Evolutionary conservation across 2,797 vertebrate species (phyloP), one percentile per base, ranked within the genome.

Genomic region (Dipus sagitta): DNA sequence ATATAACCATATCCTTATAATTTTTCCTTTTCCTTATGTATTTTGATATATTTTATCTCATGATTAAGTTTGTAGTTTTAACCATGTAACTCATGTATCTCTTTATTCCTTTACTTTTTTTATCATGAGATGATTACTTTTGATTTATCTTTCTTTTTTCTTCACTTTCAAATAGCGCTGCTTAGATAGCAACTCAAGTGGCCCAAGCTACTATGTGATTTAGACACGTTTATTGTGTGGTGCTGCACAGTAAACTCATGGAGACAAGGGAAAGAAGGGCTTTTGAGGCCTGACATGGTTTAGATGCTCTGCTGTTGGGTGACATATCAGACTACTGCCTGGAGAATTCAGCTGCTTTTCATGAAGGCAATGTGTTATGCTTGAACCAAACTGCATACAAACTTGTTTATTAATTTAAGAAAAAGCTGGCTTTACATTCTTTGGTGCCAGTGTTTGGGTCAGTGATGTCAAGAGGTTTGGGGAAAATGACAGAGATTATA

Each of bases 21-120:
- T 4, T 58, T 34, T 77, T 54, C 65, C 54, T 77, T 93, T 70
- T 72, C 70, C 54, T 13, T 62, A 42, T 85, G 68, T n/a, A 88
- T 71, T 67, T 86, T 90, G 38, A 28, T 52, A 54, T 67, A 54
- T 9, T 71, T 88, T 91, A n/a, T 72, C 42, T 72, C 52, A 74
- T 67, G 76, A 28, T 76, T 88, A 85, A 79, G 20, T 90, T 67
- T 64, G 70, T 77, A 54, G 58, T 92, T 96, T 91, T 82, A 96
- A 67, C 68, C 21, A 78, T 75, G 17, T 77, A 75, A 52, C 32
- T 85, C 79, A 80, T 30, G 18, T 13, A 8, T 74, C 32, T 54
- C 10, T 77, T 88, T 88, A 52, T 68, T 91, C 8, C 1, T 86
- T 8, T 88, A 20, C n/a, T 78, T 86, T 87, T 92, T 96, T 93